These are phyloP conservation scores for Python bivittatus DNA, from an alignment of 2,113 vertebrate genomes.

Conservation along the genomic window DNA sequence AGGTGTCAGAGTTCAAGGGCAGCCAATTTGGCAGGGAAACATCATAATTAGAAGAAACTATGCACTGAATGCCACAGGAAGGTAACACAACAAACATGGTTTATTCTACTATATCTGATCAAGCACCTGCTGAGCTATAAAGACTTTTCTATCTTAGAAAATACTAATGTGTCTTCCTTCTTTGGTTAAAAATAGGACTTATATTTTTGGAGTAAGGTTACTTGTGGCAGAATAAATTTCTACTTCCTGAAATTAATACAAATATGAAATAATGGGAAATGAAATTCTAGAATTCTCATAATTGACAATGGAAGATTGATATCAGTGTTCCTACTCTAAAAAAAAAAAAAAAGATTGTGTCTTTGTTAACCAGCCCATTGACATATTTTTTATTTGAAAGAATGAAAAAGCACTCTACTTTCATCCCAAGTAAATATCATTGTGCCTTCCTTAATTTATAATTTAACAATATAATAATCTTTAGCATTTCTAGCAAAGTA, in stretches of 20 bases:
- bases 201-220: slow-evolving; percentile 32
- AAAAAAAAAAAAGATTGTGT: background rate
- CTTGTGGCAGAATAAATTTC: slow-evolving; percentile 7
- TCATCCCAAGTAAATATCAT: background rate
- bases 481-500: background rate
- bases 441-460: background rate
- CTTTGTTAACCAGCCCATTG: background rate
- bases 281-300: background rate
- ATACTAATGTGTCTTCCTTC: background rate
- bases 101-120: background rate
- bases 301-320: background rate
- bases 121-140: background rate
- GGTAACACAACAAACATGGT: slow-evolving; percentile 39
- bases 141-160: background rate
- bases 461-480: background rate
- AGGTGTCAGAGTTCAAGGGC: background rate
- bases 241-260: background rate
- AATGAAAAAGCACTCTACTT: background rate
- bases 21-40: slow-evolving; percentile 35
- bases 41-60: slow-evolving; percentile 21
- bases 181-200: background rate
- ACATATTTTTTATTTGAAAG: background rate
- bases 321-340: background rate
- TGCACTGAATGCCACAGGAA: slow-evolving; percentile 4
- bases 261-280: background rate